Percentiles rank a stretch among this genome's conserved stretches.
Evolutionary conservation across 2,888 invertebrate genomes (phyloP).

Genomic region (Phyllotreta striolata): DNA sequence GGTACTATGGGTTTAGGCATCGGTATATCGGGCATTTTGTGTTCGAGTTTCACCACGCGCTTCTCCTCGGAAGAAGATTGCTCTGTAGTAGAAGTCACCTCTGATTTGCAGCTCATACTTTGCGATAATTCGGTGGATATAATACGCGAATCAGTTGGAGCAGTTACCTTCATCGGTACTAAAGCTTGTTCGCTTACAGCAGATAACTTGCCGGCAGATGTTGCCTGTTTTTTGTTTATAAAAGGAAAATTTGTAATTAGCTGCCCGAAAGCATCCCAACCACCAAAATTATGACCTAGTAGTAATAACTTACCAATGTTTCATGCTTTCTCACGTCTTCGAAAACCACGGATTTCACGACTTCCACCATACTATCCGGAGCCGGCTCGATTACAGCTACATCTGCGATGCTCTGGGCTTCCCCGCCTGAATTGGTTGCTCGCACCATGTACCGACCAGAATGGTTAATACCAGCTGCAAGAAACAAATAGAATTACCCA

Average conservation of each 20-base stretch:
- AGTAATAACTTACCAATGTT: conserved; percentile 58
- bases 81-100: conserved; percentile 55
- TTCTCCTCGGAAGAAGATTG: conserved; percentile 56
- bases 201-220: conserved; percentile 53
- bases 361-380: conserved; percentile 72
- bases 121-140: conserved; percentile 48
- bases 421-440: conserved; percentile 79
- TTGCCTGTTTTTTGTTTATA: conserved; percentile 47
- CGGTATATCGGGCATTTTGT: conserved; percentile 54
- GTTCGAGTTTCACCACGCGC: conserved; percentile 57
- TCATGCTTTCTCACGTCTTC: conserved; percentile 65
- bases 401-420: conserved; percentile 83
- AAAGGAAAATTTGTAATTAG: conserved; percentile 22
- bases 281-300: conserved; percentile 6
- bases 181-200: conserved; percentile 47
- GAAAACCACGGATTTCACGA: conserved; percentile 72
- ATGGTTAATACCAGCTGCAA: conserved; percentile 69
- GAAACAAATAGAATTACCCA: too few species aligned
- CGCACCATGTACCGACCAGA: conserved; percentile 80
- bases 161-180: conserved; percentile 42
- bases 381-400: conserved; percentile 77
- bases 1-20: conserved; percentile 48
- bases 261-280: not conserved
- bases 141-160: conserved; percentile 39
- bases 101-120: conserved; percentile 52